Base-by-base conservation (phyloP, 2,888 invertebrate species). In the Hyles lineata region DNA sequence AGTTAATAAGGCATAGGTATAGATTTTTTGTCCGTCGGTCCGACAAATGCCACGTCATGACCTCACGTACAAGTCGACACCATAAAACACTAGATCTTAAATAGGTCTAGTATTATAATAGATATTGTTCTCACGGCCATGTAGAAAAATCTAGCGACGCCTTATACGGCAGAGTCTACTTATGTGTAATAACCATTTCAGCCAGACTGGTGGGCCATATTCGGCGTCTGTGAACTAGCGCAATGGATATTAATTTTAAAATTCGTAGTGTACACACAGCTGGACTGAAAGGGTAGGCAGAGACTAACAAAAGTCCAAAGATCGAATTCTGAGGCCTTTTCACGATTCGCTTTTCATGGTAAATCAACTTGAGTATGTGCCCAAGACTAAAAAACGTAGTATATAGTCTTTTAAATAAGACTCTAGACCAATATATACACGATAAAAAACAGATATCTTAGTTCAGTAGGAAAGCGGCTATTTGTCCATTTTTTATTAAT, bases 161-260 rank as follows among this genome's bases (percentile, higher is more conserved):
- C 90, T 83, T 90, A 89, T 90, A 89, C 85, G 89, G 89, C 79
- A 81, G 81, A 86, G 80, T 79, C 75, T 74, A 77, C 81, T 80
- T 76, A 76, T 75, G 75, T 83, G 85, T 82, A 80, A 75, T 32
- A 71, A 72, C 43, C 19, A 21, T 63, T 55, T 72, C 74, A 74
- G 74, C 63, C 60, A 55, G 70, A 73, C 72, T 3, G 74, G 72
- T 70, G 72, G 8, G 59, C 76, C 75, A 70, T 75, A 63, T 76
- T 23, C 43, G 72, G 72, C n/a, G 15, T 25, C 4, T 23, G 25
- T 70, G 32, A 67, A 58, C 19, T 70, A 52, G 50, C 21, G 61
- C 70, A 62, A 55, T 25, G 70, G 43, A 70, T 35, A 71, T 61
- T 25, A 43, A 29, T 32, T 55, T 50, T 23, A 32, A 67, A 29